Base-by-base conservation (phyloP, 2,113 vertebrate species). In the Aramus guarauna region DNA sequence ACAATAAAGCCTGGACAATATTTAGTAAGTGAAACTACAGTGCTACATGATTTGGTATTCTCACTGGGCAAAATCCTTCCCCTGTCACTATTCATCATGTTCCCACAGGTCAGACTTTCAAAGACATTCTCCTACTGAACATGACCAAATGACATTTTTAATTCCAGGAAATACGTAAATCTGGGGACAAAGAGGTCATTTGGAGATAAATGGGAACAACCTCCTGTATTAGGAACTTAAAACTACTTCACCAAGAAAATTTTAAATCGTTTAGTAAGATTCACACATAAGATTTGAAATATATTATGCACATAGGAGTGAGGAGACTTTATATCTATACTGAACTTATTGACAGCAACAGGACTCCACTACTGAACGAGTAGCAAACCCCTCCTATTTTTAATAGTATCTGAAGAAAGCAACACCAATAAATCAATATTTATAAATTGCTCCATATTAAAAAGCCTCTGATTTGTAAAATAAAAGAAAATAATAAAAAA, bases 1-100 rank as follows among this genome's bases (percentile, higher is more conserved):
- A 94, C 95, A 91, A 80, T 88, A 88, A 62, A 97, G 95, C 83
- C 96, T 90, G 94, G 97, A 94, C 95, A 96, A 93, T 97, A 97
- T 96, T 98, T 97, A 97, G 93, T 95, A 97, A 97, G 95, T 94
- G 94, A 95, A 97, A 96, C 92, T 95, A 80, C 15, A 56, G 48
- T 9, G 88, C 73, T 85, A 95, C 83, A 80, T 91, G 87, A 97
- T 94, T 96, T 97, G 75, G 78, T 97, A 94, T 93, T 82, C 96
- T 94, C 86, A 91, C 64, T 96, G 80, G 94, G 84, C 69, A 98
- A 97, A 98, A 98, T 96, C 96, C 83, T 91, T 97, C 85, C 92
- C 94, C 94, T 92, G 89, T 90, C 91, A 93, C 91, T 94, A 97
- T 98, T 91, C 66, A 94, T 97, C 93, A 97, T 64, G 85, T 71